Evolutionary conservation across 2,113 vertebrate genomes (phyloP), one percentile per base, ranked within the genome.

Genomic region (Ictalurus furcatus): DNA sequence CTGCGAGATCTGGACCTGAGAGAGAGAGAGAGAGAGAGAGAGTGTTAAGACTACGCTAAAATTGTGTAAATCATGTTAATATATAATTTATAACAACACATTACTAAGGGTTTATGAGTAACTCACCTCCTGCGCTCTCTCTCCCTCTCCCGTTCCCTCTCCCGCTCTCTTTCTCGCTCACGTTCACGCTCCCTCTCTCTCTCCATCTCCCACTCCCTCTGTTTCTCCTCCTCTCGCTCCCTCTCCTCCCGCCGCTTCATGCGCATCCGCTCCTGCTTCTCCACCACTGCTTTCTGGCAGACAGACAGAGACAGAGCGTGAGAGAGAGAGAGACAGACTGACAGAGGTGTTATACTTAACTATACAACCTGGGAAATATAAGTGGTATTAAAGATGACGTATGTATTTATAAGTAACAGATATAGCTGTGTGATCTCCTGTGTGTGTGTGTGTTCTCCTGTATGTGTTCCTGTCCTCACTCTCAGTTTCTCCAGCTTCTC

Each of bases 401-500:
- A 2, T 56, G 48, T 52, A 25, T 28, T n/a, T 79, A 1, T 14
- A 40, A 40, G 3, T 8, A 63, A 40, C 21, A n/a, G 56, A 28
- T 37, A 78, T 0, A 9, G 85, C 28, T 2, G 3, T 7, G 48
- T 54, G 44, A 8, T 48, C 44, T 48, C 44, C 44, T 48, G 44
- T 48, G 30, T 34, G 34, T 34, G 34, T 2, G 3, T 7, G 48
- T 54, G 44, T 48, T 48, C 44, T 48, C 44, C 44, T 48, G 44
- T 48, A 34, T 34, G 30, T 25, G 48, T 9, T 56, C 13, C 30
- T 48, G 37, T 65, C 30, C 94, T 94, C 96, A 99, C 98, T 96
- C 97, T 96, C 85, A 99, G 96, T 93, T 98, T 98, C 88, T 99
- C 98, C 73, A 99, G 97, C 90, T 99, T 99, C 94, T 99, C 98